A percentile compares a stretch with the other conserved stretches of the same genome.
These are phyloP conservation scores for Lamellibrachia columna DNA, from an alignment of 2,888 invertebrate genomes.

Conservation along the genomic window DNA sequence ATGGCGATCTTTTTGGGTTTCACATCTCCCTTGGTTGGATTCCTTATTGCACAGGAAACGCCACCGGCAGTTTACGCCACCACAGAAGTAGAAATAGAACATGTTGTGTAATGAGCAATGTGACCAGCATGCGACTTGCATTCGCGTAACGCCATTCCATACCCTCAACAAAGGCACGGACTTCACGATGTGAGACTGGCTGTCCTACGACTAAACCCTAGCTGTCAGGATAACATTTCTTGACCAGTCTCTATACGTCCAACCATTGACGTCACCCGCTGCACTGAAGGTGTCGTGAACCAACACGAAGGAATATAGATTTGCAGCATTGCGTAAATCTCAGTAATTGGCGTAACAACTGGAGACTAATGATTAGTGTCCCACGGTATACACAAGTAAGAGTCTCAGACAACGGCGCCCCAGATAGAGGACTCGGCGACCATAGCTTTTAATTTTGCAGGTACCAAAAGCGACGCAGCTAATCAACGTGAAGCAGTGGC, in stretches of 20 bases:
- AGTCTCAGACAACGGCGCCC: neutral
- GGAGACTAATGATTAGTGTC: neutral
- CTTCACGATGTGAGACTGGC: too few species aligned
- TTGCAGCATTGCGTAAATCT: neutral
- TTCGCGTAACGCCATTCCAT: too few species aligned
- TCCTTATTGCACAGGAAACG: neutral
- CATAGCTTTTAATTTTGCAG: neutral
- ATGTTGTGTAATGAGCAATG: neutral
- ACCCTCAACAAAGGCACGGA: too few species aligned
- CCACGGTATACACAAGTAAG: neutral
- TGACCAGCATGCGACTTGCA: too few species aligned
- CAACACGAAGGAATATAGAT: neutral
- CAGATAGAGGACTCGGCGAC: neutral
- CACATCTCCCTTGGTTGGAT: neutral
- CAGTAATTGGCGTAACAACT: neutral
- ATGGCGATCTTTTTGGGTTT: neutral
- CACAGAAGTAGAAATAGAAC: neutral
- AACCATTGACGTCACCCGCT: neutral
- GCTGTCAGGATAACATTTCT: neutral
- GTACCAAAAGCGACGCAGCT: neutral
- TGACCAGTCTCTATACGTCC: neutral
- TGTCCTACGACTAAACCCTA: too few species aligned
- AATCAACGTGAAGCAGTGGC: neutral
- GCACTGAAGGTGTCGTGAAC: neutral
- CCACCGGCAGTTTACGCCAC: neutral